Base-by-base conservation (phyloP, 2,888 invertebrate species). In the Leptopilina drosophilae region DNA sequence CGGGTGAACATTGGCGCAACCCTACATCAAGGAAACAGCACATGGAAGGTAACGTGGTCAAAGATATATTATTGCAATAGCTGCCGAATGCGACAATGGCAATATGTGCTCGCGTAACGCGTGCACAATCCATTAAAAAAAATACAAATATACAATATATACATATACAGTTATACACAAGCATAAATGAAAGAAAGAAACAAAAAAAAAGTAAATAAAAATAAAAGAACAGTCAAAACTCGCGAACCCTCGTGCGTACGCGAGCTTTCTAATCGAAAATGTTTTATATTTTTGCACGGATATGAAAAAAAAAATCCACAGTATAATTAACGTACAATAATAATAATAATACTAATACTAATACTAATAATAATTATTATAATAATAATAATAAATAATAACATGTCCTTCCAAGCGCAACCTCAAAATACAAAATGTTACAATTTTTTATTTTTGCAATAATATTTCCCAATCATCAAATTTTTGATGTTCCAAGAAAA, bases 321-420 rank as follows among this genome's bases (percentile, higher is more conserved):
- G 87, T 86, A 86, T 87, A 42, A 87, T 42, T 88, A 88, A 88
- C 87, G 88, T 87, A 89, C 88, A 88, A 89, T 89, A 87, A 89
- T 11, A 12, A 49, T 11, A 12, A 49, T 49, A 49, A 9, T 49
- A 12, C 11, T 49, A 77, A 86, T 87, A 12, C 87, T 88, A 87
- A 87, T 87, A 88, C 88, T 89, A 87, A 89, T 49, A 12, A 49
- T 49, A 12, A 49, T 49, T 77, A 86, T 87, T 12, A 87, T 88
- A 87, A 88, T 87, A 88, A 89, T 89, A 78, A 86, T 87, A 49
- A 87, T 88, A 88, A 88, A 86, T 87, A 87, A 89, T 87, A 89
- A 90, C 90, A 90, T 90, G 89, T 90, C 90, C 90, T 90, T 90
- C 90, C 90, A 90, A 89, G 88, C 87, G 88, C 90, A 90, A 90